Base-by-base conservation (phyloP, 2,797 vertebrate genomes). In the Ceryle rudis region DNA sequence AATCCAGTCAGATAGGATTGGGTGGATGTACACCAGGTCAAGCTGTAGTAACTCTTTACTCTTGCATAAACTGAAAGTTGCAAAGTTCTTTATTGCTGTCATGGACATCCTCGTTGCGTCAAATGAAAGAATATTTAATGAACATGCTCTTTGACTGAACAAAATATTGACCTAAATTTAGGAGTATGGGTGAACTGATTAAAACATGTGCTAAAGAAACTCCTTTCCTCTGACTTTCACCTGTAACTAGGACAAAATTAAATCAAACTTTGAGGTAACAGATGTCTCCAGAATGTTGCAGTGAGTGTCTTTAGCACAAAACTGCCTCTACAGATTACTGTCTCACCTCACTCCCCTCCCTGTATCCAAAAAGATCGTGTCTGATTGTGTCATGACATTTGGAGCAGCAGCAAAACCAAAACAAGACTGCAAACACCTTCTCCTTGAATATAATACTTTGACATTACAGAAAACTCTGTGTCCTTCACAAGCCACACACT, bases 1-100 rank as follows among this genome's bases (percentile, higher is more conserved):
- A 83, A 91, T 90, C 46, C 65, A 20, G 67, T 41, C 23, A 42
- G 52, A 57, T 64, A 78, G 57, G 11, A 41, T 83, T 47, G 58
- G 22, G 47, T 65, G n/a, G 46, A 62, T 41, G 26, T 51, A 71
- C n/a, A 21, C 19, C 67, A 72, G 67, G 79, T 88, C 75, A 90
- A 86, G 21, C 52, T 81, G 25, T n/a, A 70, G 35, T 72, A 85
- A 90, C 3, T 80, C 62, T 83, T 86, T 52, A 41, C 81, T 94
- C 65, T 87, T 86, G 74, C 52, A 42, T 83, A 92, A 94, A 7
- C 9, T 86, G 72, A 61, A 92, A 86, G 64, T 64, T 93, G 81
- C 35, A 70, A 80, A 94, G 78, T 41, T 92, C 69, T 89, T 89
- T 89, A 80, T 65, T 74, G 33, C 55, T 73, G 55, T 77, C 71